Evolutionary conservation across 2,888 invertebrate species (phyloP).

Genomic region (Hydriomena furcata): DNA sequence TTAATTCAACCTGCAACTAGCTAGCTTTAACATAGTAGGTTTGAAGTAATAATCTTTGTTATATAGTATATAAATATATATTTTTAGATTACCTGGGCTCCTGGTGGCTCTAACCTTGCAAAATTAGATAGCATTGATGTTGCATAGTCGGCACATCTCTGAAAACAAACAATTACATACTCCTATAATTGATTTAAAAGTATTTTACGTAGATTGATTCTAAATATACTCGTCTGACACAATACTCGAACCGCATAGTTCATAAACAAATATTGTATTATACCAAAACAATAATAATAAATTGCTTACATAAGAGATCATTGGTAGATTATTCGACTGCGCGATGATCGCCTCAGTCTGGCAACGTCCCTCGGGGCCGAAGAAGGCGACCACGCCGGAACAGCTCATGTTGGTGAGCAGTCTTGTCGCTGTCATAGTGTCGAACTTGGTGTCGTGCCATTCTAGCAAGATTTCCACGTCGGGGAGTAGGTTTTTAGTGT

Average conservation of each 20-base stretch:
- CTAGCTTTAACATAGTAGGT: too few species aligned
- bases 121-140: slow-evolving; percentile 95
- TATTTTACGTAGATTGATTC: too few species aligned
- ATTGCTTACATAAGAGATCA: slow-evolving; percentile 96
- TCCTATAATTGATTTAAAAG: too few species aligned
- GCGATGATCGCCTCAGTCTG: slow-evolving; percentile 97
- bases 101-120: slow-evolving; percentile 96
- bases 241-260: too few species aligned
- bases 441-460: slow-evolving; percentile 94
- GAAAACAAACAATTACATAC: slow-evolving; percentile 68
- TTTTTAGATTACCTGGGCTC: slow-evolving; percentile 88
- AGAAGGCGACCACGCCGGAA: slow-evolving; percentile 94
- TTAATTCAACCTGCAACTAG: too few species aligned
- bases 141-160: slow-evolving; percentile 97
- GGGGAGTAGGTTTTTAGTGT: slow-evolving; percentile 81
- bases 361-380: slow-evolving; percentile 97
- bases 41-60: too few species aligned
- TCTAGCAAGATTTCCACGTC: slow-evolving; percentile 88
- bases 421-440: slow-evolving; percentile 91
- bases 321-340: slow-evolving; percentile 96
- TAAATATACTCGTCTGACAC: too few species aligned
- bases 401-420: slow-evolving; percentile 96
- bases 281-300: neutral
- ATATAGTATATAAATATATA: too few species aligned
- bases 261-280: too few species aligned